Conservation (phyloP, 2,113 vertebrate species). For the Carassius auratus region DNA sequence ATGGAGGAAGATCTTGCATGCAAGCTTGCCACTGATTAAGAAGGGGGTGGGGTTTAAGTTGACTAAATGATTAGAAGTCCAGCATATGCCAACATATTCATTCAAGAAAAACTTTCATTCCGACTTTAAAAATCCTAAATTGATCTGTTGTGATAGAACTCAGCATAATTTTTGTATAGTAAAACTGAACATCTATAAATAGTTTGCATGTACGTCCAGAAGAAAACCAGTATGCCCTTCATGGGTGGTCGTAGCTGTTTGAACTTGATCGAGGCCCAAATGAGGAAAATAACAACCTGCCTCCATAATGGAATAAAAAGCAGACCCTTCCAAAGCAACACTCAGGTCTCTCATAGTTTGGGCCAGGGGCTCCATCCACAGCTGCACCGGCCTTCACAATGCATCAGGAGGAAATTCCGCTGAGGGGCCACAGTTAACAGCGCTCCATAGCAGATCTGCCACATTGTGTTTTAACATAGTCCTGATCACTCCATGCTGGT, state of each 20-base stretch:
- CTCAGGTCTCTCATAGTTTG: constrained; percentile 23
- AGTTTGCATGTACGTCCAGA: background rate
- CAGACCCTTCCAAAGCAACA: constrained; percentile 31
- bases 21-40: background rate
- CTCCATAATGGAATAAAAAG: constrained; percentile 38
- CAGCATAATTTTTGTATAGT: constrained; percentile 28
- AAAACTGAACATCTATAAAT: constrained; percentile 29
- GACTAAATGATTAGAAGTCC: too few species aligned
- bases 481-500: constrained; percentile 65
- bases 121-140: background rate
- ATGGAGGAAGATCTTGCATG: too few species aligned
- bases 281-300: constrained; percentile 59
- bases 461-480: constrained; percentile 63
- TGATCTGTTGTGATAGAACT: constrained; percentile 24
- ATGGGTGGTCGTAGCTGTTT: constrained; percentile 64
- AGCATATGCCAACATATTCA: too few species aligned
- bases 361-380: constrained; percentile 13
- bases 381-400: constrained; percentile 17
- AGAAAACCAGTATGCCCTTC: constrained; percentile 58
- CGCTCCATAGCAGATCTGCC: constrained; percentile 57
- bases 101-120: too few species aligned
- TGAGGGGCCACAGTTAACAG: constrained; percentile 58
- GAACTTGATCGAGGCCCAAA: constrained; percentile 63
- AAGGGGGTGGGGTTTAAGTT: background rate
- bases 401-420: constrained; percentile 59